Base-by-base conservation (phyloP, 2,888 invertebrate genomes). In the Agrotis puta region DNA sequence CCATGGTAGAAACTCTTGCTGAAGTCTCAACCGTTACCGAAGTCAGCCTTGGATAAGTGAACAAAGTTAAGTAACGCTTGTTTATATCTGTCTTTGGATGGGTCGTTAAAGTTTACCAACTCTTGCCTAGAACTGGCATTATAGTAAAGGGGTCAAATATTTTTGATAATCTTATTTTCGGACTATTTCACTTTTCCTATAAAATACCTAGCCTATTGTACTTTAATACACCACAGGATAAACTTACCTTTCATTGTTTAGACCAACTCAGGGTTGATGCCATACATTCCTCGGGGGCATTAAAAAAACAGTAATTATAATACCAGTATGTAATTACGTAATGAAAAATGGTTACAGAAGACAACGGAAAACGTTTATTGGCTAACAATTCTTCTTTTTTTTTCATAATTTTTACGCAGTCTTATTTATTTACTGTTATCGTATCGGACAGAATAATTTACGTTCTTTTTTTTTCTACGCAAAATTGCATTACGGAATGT, bases 321-420 rank as follows among this genome's bases (percentile, higher is more conserved):
- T 87, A 77, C 86, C 86, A 88, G 84, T 85, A 87, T 88, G 85
- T 88, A 87, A 85, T 89, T 76, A 83, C 77, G 71, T 80, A 71
- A 76, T 82, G 79, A 84, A 76, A 83, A 83, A 83, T 79, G 68
- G 64, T 83, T 84, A 85, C 84, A 85, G 82, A 86, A 85, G 74
- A 84, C 70, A 85, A 85, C 80, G 64, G 69, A 78, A 39, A 81
- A 78, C 57, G 27, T 76, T 85, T 76, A 80, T 79, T 81, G 70
- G 76, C 79, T 82, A 82, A 81, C 73, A 76, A 77, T 72, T 74
- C 56, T 69, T 72, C 68, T 53, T 75, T 69, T 79, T 77, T 85
- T 86, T 88, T 88, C 84, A 87, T 88, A 88, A 85, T 86, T 87
- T 88, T 87, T 89, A 89, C 86, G 90, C 93, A 93, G 92, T 93